Conservation (phyloP, 2,888 invertebrate genomes). For the Nowickia ferox region DNA sequence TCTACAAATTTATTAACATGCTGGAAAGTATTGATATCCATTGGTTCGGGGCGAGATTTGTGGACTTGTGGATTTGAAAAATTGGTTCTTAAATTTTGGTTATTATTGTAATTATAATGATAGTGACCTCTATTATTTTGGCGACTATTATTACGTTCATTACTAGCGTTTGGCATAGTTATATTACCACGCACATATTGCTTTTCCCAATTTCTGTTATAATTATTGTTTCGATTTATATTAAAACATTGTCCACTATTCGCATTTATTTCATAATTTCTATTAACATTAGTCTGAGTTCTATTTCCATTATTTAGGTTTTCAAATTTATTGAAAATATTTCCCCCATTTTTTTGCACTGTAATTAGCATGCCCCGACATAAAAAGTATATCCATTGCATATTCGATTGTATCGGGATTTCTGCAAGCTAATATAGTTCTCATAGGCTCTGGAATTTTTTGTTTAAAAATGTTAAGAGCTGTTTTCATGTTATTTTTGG, state of each 20-base stretch:
- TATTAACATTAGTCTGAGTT: neutral
- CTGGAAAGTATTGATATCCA: conserved; percentile 11
- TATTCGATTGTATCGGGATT: neutral
- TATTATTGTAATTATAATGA: too few relatives aligned
- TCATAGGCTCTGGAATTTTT: conserved; percentile 14
- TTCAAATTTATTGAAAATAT: too few relatives aligned
- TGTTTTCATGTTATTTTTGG: neutral
- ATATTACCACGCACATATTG: too few relatives aligned
- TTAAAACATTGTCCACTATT: too few relatives aligned
- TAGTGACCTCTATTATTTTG: too few relatives aligned
- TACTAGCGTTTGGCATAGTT: too few relatives aligned
- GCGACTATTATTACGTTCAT: too few relatives aligned
- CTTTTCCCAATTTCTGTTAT: too few relatives aligned
- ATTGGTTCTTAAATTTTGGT: neutral
- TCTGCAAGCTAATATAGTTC: neutral
- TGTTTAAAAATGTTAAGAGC: neutral
- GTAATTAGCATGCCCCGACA: conserved; percentile 6
- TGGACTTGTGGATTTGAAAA: neutral
- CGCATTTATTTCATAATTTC: too few relatives aligned
- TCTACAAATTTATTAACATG: too few relatives aligned
- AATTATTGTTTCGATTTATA: too few relatives aligned
- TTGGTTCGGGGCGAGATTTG: conserved; percentile 7
- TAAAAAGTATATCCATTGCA: neutral
- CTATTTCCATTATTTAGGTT: neutral
- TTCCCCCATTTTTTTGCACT: neutral